Conservation (phyloP, 30 jellyfish, hydroid and myxozoan genomes). For the Aurelia coerulea region DNA sequence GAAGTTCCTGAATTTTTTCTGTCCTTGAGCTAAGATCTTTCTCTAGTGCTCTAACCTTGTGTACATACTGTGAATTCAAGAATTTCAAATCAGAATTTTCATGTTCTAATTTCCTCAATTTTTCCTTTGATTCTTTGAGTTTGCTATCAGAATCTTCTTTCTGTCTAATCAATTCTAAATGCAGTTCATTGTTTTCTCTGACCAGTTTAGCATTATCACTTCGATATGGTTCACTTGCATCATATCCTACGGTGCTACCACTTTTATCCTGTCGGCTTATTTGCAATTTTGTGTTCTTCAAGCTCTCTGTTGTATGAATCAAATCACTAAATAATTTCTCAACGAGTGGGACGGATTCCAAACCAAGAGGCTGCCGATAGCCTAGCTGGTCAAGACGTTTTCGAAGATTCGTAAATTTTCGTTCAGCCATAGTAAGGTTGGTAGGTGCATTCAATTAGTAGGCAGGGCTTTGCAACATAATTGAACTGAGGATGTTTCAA, state of each 20-base stretch:
- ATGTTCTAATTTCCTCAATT: slow-evolving; percentile 74
- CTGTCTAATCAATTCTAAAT: slow-evolving; percentile 72
- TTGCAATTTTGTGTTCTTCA: slow-evolving; percentile 75
- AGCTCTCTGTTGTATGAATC: slow-evolving; percentile 95
- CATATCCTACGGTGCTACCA: slow-evolving; percentile 42
- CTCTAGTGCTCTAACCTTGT: slow-evolving; percentile 80
- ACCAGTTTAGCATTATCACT: slow-evolving; percentile 91
- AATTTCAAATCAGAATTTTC: slow-evolving; percentile 90
- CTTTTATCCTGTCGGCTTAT: slow-evolving; percentile 44
- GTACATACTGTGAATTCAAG: slow-evolving; percentile 88
- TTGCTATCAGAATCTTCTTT: slow-evolving; percentile 78
- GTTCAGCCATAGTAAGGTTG: slow-evolving; percentile 64
- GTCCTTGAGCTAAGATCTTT: slow-evolving; percentile 83
- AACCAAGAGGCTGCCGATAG: slow-evolving; percentile 95
- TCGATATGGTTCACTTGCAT: slow-evolving; percentile 83
- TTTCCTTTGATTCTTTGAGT: slow-evolving; percentile 58
- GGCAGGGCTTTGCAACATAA: no score
- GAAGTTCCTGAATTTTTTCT: slow-evolving; percentile 79
- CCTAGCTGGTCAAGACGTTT: slow-evolving; percentile 97
- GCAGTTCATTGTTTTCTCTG: slow-evolving; percentile 94
- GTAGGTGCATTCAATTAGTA: background rate
- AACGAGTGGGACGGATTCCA: slow-evolving; percentile 94
- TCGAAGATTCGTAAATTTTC: slow-evolving; percentile 76
- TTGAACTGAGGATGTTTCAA: no score
- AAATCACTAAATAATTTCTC: slow-evolving; percentile 94